Base-by-base conservation (phyloP, 2,797 vertebrate genomes). In the Enteromius radiatus region DNA sequence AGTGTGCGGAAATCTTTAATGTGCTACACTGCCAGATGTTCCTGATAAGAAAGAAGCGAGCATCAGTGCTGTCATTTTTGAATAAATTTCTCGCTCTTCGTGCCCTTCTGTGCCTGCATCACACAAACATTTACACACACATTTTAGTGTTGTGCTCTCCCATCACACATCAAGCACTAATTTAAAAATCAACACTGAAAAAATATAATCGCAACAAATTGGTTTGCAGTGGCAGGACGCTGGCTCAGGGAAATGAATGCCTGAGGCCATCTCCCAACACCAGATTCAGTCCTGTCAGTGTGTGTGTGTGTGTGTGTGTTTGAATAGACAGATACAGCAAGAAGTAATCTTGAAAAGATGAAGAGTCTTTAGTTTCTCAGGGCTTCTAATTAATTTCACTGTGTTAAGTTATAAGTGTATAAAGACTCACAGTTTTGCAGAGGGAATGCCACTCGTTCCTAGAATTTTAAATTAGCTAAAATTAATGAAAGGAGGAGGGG, bases 1-100 rank as follows among this genome's bases (percentile, higher is more conserved):
- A 47, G n/a, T 86, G 88, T 67, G 70, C 71, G 86, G 83, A 84
- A 65, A 82, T 88, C 74, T 88, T 86, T 84, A 77, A 71, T 84
- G 64, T 79, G 49, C n/a, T 81, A 84, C 86, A 84, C 85, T 78
- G 90, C 89, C 92, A 94, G 91, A 92, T 93, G 92, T 89, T 89
- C 84, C 88, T 83, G 87, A 87, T 91, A 88, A 91, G 89, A 88
- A 87, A 45, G 79, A 86, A 85, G 84, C 84, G 86, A 91, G 90
- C 88, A 82, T 88, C 86, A 86, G 83, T 82, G 88, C 90, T 88
- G 90, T 89, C 81, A 79, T 88, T 90, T 89, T 87, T 81, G 65
- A 86, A 80, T 84, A 84, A 36, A 88, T 86, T 88, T 84, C 43
- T 59, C 85, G 84, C 71, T 81, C 91, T 91, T 91, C 89, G 91